Percentiles rank a stretch among this genome's conserved stretches.
phyloP scores from a whole-genome alignment of 2,888 invertebrate genomes.

The Aquatica leii region DNA sequence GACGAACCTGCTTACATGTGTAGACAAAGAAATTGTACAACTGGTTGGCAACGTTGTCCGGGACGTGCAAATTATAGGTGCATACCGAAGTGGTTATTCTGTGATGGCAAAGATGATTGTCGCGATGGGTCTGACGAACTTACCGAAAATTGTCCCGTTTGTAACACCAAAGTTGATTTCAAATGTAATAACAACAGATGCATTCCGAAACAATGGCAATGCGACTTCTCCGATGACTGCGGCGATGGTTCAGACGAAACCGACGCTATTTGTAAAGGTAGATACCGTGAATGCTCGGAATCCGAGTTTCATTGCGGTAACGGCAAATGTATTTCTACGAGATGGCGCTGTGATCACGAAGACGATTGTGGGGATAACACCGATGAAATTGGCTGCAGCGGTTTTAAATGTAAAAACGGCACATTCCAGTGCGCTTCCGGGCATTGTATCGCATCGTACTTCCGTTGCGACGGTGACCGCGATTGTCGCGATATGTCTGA shows the following conservation, averaged over 20 bases:
- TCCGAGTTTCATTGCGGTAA: conserved; percentile 87
- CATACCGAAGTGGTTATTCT: conserved; percentile 97
- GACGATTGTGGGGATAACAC: conserved; percentile 96
- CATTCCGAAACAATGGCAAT: conserved; percentile 79
- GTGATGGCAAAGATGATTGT: conserved; percentile 97
- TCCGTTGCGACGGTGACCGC: conserved; percentile 88
- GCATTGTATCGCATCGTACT: conserved; percentile 89
- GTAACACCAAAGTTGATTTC: conserved; percentile 89
- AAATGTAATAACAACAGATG: conserved; percentile 84
- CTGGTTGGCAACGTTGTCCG: conserved; percentile 95
- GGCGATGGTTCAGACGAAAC: conserved; percentile 93
- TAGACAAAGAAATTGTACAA: conserved; percentile 89
- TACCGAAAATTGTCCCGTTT: conserved; percentile 89
- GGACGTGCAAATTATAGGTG: conserved; percentile 93
- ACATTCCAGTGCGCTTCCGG: conserved; percentile 93
- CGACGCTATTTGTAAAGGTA: conserved; percentile 80
- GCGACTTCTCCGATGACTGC: conserved; percentile 97
- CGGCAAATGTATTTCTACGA: conserved; percentile 88
- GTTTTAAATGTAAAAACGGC: conserved; percentile 86
- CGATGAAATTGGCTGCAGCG: conserved; percentile 85
- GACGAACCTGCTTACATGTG: conserved; percentile 95
- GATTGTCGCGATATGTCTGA: conserved; percentile 92
- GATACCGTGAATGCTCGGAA: conserved; percentile 91
- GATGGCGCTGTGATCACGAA: conserved; percentile 96
- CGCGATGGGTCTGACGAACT: conserved; percentile 94